These are phyloP conservation scores for Cochlearius cochlearius DNA, from an alignment of 2,113 vertebrate species.

Conservation along the genomic window DNA sequence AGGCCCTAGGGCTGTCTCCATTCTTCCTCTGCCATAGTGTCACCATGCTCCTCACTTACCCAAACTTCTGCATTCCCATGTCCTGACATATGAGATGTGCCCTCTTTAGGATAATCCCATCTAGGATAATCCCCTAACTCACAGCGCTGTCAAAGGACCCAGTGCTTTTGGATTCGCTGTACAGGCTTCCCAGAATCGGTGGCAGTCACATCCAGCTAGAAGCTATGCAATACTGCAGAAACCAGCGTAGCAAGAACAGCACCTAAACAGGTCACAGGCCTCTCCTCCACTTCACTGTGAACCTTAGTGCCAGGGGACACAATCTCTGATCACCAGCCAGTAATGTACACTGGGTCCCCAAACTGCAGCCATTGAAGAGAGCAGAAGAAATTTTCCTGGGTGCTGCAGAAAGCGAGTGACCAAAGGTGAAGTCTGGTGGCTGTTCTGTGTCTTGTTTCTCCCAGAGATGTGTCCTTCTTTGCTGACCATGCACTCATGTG, in stretches of 20 bases:
- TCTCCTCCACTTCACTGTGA: background rate
- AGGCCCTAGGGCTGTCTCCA: background rate
- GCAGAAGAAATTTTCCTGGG: background rate
- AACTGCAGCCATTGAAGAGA: background rate
- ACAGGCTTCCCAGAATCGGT: background rate
- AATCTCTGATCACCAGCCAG: background rate
- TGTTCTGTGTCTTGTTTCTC: background rate
- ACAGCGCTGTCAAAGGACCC: background rate
- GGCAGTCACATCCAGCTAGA: background rate
- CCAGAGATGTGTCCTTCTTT: background rate
- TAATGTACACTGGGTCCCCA: background rate
- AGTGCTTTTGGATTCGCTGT: background rate
- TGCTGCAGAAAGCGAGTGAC: background rate
- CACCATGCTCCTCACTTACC: background rate
- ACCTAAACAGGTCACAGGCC: background rate
- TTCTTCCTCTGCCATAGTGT: background rate
- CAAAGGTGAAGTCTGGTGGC: background rate
- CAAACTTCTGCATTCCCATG: background rate
- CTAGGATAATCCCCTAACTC: background rate
- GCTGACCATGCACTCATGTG: background rate
- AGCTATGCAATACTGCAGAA: background rate
- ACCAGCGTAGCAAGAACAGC: rapidly evolving
- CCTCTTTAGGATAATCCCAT: background rate
- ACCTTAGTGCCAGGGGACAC: background rate
- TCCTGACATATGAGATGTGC: background rate